A percentile compares a stretch with the other conserved stretches of the same genome.
Conservation (phyloP, 2,797 vertebrate genomes). For the Pangasius macronema region DNA sequence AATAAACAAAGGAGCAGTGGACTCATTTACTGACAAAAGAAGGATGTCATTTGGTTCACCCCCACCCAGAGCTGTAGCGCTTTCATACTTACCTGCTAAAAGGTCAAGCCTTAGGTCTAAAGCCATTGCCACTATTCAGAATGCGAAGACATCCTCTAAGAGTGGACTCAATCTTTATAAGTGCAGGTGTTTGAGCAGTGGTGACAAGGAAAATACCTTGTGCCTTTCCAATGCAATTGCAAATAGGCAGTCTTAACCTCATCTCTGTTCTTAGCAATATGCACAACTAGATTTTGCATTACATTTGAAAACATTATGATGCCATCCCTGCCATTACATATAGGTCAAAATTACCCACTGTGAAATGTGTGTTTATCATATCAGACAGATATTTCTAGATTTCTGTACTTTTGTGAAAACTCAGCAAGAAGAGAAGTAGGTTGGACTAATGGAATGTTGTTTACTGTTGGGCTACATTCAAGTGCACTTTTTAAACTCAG, state of each 20-base stretch:
- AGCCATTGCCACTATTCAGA: neutral
- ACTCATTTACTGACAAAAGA: neutral
- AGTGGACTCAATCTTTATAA: neutral
- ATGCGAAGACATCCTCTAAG: neutral
- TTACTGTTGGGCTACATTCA: neutral
- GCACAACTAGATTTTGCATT: neutral
- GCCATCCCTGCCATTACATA: neutral
- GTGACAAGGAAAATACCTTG: neutral
- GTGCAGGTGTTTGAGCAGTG: neutral
- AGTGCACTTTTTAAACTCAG: neutral
- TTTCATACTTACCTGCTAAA: neutral
- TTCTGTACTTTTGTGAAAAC: neutral
- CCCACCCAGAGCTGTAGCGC: neutral
- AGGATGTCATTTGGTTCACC: neutral
- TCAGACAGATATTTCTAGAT: neutral
- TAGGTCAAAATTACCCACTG: neutral
- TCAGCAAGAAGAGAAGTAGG: neutral
- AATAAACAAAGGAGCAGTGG: neutral
- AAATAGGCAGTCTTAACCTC: neutral
- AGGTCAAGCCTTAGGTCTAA: neutral
- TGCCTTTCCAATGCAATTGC: neutral
- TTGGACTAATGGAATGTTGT: conserved; percentile 5
- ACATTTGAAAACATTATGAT: neutral
- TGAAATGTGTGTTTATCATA: neutral
- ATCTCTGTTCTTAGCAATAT: neutral